These are phyloP conservation scores for Prorops nasuta DNA, from an alignment of 1,140 invertebrate genomes.

Conservation along the genomic window DNA sequence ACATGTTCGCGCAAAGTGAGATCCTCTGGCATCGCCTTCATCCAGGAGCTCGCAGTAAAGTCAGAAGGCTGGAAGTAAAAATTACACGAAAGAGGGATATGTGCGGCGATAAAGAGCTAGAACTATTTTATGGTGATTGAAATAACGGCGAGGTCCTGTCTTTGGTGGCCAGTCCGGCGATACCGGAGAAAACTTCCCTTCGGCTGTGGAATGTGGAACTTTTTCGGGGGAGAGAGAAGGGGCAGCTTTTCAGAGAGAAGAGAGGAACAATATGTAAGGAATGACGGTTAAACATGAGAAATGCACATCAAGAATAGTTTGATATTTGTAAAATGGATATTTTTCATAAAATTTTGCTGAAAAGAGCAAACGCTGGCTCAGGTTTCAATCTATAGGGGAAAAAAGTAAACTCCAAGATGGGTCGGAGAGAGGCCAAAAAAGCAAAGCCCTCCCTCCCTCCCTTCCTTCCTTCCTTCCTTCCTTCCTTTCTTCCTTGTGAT, in stretches of 20 bases:
- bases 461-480: background rate
- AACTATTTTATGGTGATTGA: constrained; percentile 7
- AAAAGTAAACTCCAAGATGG: constrained; percentile 25
- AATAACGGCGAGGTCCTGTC: constrained; percentile 9
- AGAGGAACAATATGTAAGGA: background rate
- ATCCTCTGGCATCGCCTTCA: too few species aligned
- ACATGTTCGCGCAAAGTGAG: too few species aligned
- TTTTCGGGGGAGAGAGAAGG: constrained; percentile 2
- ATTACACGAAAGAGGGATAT: too few species aligned
- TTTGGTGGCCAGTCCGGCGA: background rate
- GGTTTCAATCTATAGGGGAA: constrained; percentile 25
- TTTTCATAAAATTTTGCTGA: too few species aligned
- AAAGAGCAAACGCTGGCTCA: constrained; percentile 21
- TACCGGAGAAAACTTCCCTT: constrained; percentile 1
- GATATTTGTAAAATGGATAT: constrained; percentile 29
- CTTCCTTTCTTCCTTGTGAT: constrained; percentile 1
- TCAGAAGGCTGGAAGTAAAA: background rate
- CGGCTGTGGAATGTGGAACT: background rate
- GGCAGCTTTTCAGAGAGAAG: constrained; percentile 7
- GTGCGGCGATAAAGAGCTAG: background rate
- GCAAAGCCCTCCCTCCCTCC: background rate
- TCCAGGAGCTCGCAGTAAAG: background rate
- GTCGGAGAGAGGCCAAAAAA: background rate
- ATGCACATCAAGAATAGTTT: constrained; percentile 1
- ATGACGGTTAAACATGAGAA: background rate